These are phyloP conservation scores for Acromyrmex heyeri DNA, from an alignment of 1,140 invertebrate genomes.

Conservation along the genomic window DNA sequence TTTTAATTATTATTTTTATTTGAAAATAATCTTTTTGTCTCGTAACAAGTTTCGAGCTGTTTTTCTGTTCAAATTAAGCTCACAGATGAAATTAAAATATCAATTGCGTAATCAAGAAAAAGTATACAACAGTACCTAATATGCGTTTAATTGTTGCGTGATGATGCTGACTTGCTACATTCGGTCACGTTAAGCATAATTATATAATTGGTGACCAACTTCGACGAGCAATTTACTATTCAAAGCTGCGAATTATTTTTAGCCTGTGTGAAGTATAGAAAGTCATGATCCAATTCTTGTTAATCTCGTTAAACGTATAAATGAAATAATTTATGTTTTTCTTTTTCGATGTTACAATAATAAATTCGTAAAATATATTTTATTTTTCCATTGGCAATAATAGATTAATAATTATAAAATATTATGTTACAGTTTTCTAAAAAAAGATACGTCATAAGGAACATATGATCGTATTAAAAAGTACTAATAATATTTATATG, in stretches of 20 bases:
- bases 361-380: background rate
- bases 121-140: background rate
- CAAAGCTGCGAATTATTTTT: slow-evolving; percentile 35
- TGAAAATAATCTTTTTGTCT: background rate
- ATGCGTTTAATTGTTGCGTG: slow-evolving; percentile 2
- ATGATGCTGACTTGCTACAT: background rate
- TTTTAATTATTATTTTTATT: background rate
- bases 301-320: background rate
- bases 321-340: background rate
- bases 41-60: too few species aligned
- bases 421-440: background rate
- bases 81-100: background rate
- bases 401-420: slow-evolving; percentile 4
- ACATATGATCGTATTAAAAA: background rate
- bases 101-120: background rate
- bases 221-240: slow-evolving; percentile 1
- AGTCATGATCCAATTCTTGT: background rate
- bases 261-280: background rate
- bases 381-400: background rate
- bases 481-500: background rate
- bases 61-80: background rate
- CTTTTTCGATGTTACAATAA: background rate
- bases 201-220: background rate
- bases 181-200: background rate
- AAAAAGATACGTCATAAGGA: background rate